phyloP scores from a whole-genome alignment of 30 jellyfish, hydroid and myxozoan genomes.

The Aurelia aurita complex sp. Pacific region DNA sequence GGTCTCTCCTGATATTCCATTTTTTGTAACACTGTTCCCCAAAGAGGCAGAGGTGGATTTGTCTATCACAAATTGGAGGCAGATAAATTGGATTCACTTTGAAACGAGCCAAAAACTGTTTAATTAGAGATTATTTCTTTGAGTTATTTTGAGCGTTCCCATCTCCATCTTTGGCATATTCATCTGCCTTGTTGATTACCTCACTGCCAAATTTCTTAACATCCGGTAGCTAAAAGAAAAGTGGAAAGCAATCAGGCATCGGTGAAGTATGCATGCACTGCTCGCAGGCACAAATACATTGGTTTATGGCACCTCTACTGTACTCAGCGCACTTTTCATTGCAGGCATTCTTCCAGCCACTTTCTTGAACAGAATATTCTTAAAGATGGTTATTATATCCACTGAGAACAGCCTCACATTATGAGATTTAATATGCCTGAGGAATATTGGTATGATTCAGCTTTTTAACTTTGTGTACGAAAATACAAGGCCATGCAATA shows the following conservation, averaged over 20 bases:
- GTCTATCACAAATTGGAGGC: not conserved
- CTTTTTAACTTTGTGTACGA: not conserved
- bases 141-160: not conserved
- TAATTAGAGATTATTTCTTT: not conserved
- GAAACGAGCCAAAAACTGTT: not conserved
- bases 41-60: not conserved
- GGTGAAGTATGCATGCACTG: too few relatives aligned
- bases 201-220: constrained; percentile 49
- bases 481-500: too few relatives aligned
- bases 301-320: not conserved
- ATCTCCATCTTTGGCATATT: constrained; percentile 20
- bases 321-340: too few relatives aligned
- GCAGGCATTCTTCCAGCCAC: too few relatives aligned
- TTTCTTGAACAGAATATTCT: too few relatives aligned
- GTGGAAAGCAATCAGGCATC: not conserved
- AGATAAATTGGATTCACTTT: not conserved
- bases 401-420: too few relatives aligned
- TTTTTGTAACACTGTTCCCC: not conserved
- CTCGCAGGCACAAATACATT: too few relatives aligned
- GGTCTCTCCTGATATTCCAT: too few relatives aligned
- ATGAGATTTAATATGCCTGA: too few relatives aligned
- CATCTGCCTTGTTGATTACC: constrained; percentile 40
- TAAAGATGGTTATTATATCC: too few relatives aligned
- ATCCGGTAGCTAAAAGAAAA: constrained; percentile 48
- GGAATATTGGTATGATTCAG: too few relatives aligned